Base-by-base conservation (phyloP, 2,888 invertebrate genomes). In the Lasius fuliginosus region DNA sequence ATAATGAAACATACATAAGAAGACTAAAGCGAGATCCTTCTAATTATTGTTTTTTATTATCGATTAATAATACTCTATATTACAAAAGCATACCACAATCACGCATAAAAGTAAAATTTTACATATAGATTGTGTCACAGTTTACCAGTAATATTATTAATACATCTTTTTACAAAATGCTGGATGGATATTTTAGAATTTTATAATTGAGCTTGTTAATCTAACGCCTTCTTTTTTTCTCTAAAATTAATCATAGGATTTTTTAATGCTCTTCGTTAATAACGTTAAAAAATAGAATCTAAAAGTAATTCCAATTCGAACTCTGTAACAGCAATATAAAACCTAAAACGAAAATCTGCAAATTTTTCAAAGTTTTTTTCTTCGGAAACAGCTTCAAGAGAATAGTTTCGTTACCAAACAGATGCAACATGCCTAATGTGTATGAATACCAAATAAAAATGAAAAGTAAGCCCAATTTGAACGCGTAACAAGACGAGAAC, bases 371-470 rank as follows among this genome's bases (percentile, higher is more conserved):
- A 6, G 30, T 0, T 62, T 27, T 46, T 0, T 62, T 33, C n/a
- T 30, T 74, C 46, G 30, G 18, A 0, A 15, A 15, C 5, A 33
- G 9, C 6, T 4, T 23, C 18, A 27, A 74, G 4, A 33, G 36
- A 75, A 64, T 49, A 1, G 3, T 62, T 73, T 64, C 15, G 42
- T 75, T 36, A 36, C 11, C 23, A 58, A 58, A 18, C 8, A 64
- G 15, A 64, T 64, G 3, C 4, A 36, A 1, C 46, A 2, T 64
- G 18, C 3, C 23, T 11, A 49, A 64, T 15, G 42, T 40, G 64
- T 75, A 49, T 9, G 33, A 64, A 62, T 75, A 33, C 23, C 18
- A 64, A 33, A 23, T 36, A 27, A 53, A 75, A 64, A 49, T 49
- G 4, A 18, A 67, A 58, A 23, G 4, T 68, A 77, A 56, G 12